Evolutionary conservation across 2,888 invertebrate species (phyloP).

Genomic region (Craniophora ligustri): DNA sequence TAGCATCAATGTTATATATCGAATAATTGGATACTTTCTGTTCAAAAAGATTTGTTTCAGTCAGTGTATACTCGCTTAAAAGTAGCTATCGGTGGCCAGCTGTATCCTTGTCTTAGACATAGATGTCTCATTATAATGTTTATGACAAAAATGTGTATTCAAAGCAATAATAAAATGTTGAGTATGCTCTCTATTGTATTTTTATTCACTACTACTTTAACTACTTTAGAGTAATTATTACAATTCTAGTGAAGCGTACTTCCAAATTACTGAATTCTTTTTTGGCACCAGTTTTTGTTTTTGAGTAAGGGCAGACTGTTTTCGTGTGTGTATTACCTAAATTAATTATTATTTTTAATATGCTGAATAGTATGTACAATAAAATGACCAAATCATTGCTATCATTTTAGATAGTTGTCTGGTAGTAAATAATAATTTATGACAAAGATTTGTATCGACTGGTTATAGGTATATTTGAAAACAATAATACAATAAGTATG

Average conservation of each 20-base stretch:
- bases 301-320: background rate
- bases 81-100: slow-evolving; percentile 10
- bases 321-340: slow-evolving; percentile 1
- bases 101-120: slow-evolving; percentile 37
- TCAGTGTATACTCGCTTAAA: slow-evolving; percentile 8
- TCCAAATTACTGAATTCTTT: background rate
- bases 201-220: slow-evolving; percentile 10
- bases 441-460: slow-evolving; percentile 61
- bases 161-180: slow-evolving; percentile 52
- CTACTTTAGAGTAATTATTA: slow-evolving; percentile 5
- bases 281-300: background rate
- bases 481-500: slow-evolving; percentile 49
- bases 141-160: slow-evolving; percentile 43
- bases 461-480: slow-evolving; percentile 59
- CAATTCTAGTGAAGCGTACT: background rate
- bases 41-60: slow-evolving; percentile 8
- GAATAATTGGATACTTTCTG: background rate
- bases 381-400: slow-evolving; percentile 74
- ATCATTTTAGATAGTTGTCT: slow-evolving; percentile 52
- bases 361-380: slow-evolving; percentile 83
- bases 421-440: slow-evolving; percentile 54
- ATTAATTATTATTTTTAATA: slow-evolving; percentile 22
- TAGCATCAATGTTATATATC: slow-evolving; percentile 13
- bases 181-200: slow-evolving; percentile 35
- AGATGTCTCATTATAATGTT: slow-evolving; percentile 29